phyloP scores from a whole-genome alignment of 2,888 invertebrate genomes.

The Saturnia japonica region DNA sequence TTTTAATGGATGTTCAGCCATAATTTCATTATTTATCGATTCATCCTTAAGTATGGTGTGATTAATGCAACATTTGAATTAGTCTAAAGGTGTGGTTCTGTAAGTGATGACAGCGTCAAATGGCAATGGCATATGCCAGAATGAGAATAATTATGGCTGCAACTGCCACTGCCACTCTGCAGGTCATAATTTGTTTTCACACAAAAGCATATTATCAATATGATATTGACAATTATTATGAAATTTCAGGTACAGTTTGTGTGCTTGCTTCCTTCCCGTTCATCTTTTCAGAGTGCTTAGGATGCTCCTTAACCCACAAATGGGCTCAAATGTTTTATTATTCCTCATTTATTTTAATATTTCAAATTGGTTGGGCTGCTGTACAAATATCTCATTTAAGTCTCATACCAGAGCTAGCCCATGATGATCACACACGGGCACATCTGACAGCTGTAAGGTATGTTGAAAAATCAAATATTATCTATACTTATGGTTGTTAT shows the following conservation, averaged over 20 bases:
- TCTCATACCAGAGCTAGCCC: constrained; percentile 91
- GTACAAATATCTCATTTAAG: constrained; percentile 96
- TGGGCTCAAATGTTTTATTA: constrained; percentile 89
- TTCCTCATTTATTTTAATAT: constrained; percentile 89
- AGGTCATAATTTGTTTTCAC: too few species aligned
- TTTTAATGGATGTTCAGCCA: too few species aligned
- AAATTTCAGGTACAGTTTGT: constrained; percentile 86
- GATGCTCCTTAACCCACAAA: constrained; percentile 83
- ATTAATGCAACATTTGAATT: too few species aligned
- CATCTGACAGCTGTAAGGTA: constrained; percentile 90
- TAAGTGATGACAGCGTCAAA: too few species aligned
- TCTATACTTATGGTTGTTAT: not conserved
- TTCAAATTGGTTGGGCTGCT: constrained; percentile 96
- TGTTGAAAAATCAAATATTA: constrained; percentile 22
- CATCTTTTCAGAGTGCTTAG: constrained; percentile 90
- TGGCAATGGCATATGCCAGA: too few species aligned
- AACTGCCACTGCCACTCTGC: too few species aligned
- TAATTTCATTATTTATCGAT: too few species aligned
- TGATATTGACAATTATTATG: not conserved
- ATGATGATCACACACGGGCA: constrained; percentile 87
- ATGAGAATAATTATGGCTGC: too few species aligned
- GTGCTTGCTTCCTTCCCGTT: constrained; percentile 92
- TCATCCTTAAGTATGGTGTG: too few species aligned
- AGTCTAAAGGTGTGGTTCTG: too few species aligned
- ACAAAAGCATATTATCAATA: not conserved